Evolutionary conservation across 2,113 vertebrate genomes (phyloP).

Genomic region (Brienomyrus longianalis): DNA sequence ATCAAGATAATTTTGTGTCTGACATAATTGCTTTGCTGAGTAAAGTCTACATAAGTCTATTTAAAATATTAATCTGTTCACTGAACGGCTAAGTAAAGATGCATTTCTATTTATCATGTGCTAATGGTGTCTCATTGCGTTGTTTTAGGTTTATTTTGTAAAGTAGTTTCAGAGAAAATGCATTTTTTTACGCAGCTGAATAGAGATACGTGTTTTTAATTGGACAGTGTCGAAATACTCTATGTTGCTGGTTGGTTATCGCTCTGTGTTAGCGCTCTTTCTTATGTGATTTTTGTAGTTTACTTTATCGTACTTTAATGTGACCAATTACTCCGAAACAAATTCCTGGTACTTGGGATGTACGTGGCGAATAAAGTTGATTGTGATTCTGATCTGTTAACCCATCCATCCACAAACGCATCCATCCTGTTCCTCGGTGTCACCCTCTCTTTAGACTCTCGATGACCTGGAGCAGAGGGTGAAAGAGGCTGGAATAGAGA

Average conservation of each 20-base stretch:
- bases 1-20: neutral
- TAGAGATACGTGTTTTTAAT: neutral
- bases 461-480: slow-evolving; percentile 85
- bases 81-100: neutral
- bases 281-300: neutral
- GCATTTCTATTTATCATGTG: neutral
- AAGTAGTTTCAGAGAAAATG: neutral
- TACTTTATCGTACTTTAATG: neutral
- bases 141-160: neutral
- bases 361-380: neutral
- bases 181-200: neutral
- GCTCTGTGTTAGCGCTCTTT: neutral
- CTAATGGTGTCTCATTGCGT: neutral
- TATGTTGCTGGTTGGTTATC: neutral
- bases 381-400: slow-evolving; percentile 12
- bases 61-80: neutral
- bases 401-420: neutral
- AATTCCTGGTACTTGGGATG: neutral
- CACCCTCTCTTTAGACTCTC: slow-evolving; percentile 66
- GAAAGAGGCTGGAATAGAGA: slow-evolving; percentile 88
- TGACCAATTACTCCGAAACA: neutral
- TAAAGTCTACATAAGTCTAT: neutral
- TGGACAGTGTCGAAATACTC: neutral
- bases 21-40: neutral
- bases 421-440: slow-evolving; percentile 7